Conservation (phyloP, 2,888 invertebrate genomes). For the Deroplatys truncata region DNA sequence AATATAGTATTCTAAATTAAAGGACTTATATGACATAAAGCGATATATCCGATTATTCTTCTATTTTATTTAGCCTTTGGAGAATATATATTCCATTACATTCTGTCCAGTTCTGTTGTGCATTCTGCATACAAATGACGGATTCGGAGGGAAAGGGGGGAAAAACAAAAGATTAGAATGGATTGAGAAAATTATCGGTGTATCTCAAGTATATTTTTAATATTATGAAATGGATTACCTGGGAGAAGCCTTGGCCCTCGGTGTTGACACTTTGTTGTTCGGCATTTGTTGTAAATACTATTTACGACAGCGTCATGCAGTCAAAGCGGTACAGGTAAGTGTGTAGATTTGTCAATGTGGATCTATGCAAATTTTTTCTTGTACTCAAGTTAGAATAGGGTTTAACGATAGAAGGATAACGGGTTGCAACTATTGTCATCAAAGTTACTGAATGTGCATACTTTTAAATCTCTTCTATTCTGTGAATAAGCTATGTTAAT, state of each 20-base stretch:
- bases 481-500: no score
- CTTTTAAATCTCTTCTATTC: no score
- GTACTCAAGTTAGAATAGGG: no score
- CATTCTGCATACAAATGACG: background rate
- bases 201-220: background rate
- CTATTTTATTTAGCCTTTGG: no score
- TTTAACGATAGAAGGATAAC: no score
- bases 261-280: constrained; percentile 70
- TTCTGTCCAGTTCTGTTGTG: background rate
- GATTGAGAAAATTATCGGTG: background rate
- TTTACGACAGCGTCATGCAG: constrained; percentile 67
- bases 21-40: background rate
- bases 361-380: no score
- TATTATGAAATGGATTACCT: constrained; percentile 63
- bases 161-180: background rate
- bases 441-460: no score
- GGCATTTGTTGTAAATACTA: constrained; percentile 71
- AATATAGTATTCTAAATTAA: no score
- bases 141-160: no score
- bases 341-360: background rate
- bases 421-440: no score
- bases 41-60: no score
- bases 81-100: background rate
- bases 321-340: constrained; percentile 65
- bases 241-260: constrained; percentile 68